These are phyloP conservation scores for Psylliodes chrysocephalus DNA, from an alignment of 2,888 invertebrate species.

Conservation along the genomic window DNA sequence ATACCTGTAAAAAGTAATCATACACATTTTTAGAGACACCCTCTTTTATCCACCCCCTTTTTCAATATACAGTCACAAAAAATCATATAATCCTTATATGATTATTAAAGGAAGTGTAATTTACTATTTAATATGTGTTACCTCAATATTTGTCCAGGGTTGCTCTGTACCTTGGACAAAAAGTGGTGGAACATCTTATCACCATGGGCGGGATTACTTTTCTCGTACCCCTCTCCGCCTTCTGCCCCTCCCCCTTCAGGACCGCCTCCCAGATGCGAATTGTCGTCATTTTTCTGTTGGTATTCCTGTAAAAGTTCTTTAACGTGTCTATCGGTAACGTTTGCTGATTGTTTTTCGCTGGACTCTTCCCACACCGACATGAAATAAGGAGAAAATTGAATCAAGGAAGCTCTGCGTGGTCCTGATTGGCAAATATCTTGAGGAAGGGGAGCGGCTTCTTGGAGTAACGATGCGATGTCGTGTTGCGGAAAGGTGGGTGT, in stretches of 20 bases:
- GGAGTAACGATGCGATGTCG: constrained; percentile 76
- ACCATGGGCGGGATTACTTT: constrained; percentile 81
- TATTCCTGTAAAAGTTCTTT: constrained; percentile 72
- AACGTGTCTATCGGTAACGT: constrained; percentile 65
- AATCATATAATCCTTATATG: neutral
- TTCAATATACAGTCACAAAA: no score
- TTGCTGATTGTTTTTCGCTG: constrained; percentile 20
- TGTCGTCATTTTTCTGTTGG: constrained; percentile 60
- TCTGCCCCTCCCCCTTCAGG: constrained; percentile 54
- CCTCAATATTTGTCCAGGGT: constrained; percentile 87
- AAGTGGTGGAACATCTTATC: constrained; percentile 86
- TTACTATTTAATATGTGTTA: constrained; percentile 58
- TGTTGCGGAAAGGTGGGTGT: constrained; percentile 77
- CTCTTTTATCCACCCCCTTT: no score
- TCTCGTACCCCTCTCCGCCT: constrained; percentile 80
- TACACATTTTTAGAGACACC: no score
- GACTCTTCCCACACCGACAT: constrained; percentile 72
- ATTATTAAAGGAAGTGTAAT: constrained; percentile 5
- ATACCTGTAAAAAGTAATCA: constrained; percentile 72
- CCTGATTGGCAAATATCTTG: constrained; percentile 60
- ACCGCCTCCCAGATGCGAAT: constrained; percentile 46
- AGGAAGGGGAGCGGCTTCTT: constrained; percentile 70
- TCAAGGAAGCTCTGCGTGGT: constrained; percentile 40
- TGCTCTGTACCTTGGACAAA: constrained; percentile 74
- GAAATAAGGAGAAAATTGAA: constrained; percentile 67